A percentile compares a stretch with the other conserved stretches of the same genome.
Evolutionary conservation across 2,888 invertebrate genomes (phyloP).

Genomic region (Schizotus pectinicornis): DNA sequence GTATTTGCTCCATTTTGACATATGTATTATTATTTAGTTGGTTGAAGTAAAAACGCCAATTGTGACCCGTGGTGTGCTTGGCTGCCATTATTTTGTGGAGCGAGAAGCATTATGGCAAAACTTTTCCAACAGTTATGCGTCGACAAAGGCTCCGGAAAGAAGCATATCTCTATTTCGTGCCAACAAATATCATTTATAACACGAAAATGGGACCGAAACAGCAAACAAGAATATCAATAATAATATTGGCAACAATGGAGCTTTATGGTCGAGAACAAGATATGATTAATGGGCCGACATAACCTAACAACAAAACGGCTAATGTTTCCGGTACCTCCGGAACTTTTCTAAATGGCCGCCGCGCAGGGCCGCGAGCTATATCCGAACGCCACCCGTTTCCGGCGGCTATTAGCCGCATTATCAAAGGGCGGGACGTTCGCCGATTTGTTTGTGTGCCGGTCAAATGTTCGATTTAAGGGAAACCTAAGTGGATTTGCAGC

Average conservation of each 20-base stretch:
- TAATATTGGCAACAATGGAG: slow-evolving; percentile 52
- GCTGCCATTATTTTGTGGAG: neutral
- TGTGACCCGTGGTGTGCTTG: no score
- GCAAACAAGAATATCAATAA: slow-evolving; percentile 60
- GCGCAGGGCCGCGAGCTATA: slow-evolving; percentile 25
- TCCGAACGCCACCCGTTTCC: slow-evolving; percentile 54
- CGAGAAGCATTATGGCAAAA: slow-evolving; percentile 12
- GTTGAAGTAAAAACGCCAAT: no score
- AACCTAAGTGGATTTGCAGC: slow-evolving; percentile 51
- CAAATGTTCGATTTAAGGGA: slow-evolving; percentile 27
- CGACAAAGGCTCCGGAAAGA: slow-evolving; percentile 38
- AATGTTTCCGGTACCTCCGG: slow-evolving; percentile 59
- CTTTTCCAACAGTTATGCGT: slow-evolving; percentile 3
- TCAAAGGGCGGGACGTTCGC: slow-evolving; percentile 54
- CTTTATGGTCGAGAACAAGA: slow-evolving; percentile 51
- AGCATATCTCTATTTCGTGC: slow-evolving; percentile 53
- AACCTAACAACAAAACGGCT: slow-evolving; percentile 55
- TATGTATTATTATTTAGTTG: no score
- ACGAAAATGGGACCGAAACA: slow-evolving; percentile 54
- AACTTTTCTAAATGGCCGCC: slow-evolving; percentile 56
- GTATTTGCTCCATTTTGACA: no score
- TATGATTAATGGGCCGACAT: slow-evolving; percentile 57
- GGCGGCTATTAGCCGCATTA: slow-evolving; percentile 57
- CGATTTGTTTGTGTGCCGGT: slow-evolving; percentile 52
- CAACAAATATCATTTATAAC: slow-evolving; percentile 58